These are phyloP conservation scores for Sepiola atlantica DNA, from an alignment of 2,888 invertebrate genomes.

Conservation along the genomic window DNA sequence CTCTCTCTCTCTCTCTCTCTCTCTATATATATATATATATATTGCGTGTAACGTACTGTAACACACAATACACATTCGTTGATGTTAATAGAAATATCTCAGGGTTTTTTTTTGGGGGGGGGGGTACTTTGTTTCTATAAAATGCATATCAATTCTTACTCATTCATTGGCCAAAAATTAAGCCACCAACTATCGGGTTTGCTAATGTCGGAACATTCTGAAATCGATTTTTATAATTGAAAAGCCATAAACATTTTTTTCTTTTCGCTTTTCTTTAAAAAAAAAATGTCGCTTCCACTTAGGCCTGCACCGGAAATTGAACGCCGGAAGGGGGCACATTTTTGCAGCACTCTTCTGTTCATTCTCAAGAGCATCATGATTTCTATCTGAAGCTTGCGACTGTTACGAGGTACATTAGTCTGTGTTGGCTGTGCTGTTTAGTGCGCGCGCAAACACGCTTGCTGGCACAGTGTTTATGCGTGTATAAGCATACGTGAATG, in stretches of 20 bases:
- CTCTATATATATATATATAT: too few species aligned
- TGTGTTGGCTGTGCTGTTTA: background rate
- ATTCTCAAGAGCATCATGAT: background rate
- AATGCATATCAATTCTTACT: too few species aligned
- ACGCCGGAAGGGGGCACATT: background rate
- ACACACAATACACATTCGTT: too few species aligned
- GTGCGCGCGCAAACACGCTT: background rate
- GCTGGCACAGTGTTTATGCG: too few species aligned
- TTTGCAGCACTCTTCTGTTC: background rate
- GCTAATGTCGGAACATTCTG: background rate
- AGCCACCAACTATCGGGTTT: background rate
- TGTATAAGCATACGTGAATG: too few species aligned
- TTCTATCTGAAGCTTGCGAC: background rate
- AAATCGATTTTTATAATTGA: background rate
- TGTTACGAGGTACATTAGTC: background rate
- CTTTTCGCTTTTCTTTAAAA: background rate
- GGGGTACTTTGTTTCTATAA: too few species aligned
- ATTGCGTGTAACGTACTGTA: too few species aligned
- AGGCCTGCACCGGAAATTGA: background rate
- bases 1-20: too few species aligned
- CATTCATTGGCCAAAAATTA: background rate
- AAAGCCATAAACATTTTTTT: background rate
- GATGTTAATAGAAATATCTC: too few species aligned
- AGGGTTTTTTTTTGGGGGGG: too few species aligned
- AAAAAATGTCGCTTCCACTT: background rate